Conservation (phyloP, 1,140 invertebrate species). For the Amyelois transitella region DNA sequence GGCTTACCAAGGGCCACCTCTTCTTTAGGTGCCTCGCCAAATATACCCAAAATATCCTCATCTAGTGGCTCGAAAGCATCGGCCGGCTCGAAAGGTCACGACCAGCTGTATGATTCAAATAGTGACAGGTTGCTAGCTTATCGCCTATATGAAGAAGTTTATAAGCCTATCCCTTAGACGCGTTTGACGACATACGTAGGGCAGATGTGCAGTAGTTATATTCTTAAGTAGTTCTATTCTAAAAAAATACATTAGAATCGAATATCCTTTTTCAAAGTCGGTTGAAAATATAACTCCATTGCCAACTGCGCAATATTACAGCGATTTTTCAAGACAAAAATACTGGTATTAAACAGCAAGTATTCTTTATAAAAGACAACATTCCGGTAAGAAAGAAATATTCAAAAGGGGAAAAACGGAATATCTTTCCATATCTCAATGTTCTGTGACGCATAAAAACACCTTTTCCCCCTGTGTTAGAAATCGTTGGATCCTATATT, state of each 20-base stretch:
- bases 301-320: neutral
- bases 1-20: neutral
- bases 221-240: too few species aligned
- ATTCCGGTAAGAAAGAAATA: neutral
- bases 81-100: too few species aligned
- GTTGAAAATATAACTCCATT: too few species aligned
- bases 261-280: too few species aligned
- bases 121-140: too few species aligned
- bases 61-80: neutral
- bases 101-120: too few species aligned
- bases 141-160: too few species aligned
- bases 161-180: too few species aligned
- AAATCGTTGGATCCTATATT: neutral
- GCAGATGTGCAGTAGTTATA: too few species aligned
- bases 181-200: too few species aligned
- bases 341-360: neutral
- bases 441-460: neutral
- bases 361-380: neutral
- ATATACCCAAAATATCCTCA: slow-evolving; percentile 6
- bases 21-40: slow-evolving; percentile 9
- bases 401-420: neutral
- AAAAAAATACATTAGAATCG: too few species aligned
- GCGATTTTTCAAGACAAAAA: neutral
- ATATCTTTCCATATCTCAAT: neutral
- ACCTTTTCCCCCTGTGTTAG: neutral